Conservation (phyloP, 2,888 invertebrate genomes). For the Polietes domitor region DNA sequence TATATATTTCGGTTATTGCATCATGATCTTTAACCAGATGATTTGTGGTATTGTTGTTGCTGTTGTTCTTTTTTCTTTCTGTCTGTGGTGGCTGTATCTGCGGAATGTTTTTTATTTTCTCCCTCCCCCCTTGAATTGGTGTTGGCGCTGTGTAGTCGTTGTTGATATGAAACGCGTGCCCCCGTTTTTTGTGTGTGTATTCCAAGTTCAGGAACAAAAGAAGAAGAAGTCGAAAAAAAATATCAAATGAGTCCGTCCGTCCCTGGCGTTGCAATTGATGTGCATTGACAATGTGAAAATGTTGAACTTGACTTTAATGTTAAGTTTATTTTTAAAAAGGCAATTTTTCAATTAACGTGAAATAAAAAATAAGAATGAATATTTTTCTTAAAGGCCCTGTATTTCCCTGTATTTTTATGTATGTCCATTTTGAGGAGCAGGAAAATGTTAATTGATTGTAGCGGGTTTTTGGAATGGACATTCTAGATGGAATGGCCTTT, state of each 20-base stretch:
- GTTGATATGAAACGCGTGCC: slow-evolving; percentile 18
- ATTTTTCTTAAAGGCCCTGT: no score
- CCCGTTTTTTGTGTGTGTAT: neutral
- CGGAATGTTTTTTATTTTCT: neutral
- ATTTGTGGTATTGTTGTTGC: slow-evolving; percentile 26
- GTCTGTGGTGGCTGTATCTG: neutral
- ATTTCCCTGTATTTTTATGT: no score
- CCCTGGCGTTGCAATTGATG: neutral
- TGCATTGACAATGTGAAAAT: neutral
- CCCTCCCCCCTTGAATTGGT: neutral
- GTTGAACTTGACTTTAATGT: neutral
- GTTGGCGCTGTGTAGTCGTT: neutral
- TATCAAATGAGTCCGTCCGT: neutral
- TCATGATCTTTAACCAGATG: slow-evolving; percentile 61
- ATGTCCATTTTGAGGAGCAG: no score
- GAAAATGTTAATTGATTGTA: no score
- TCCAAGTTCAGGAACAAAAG: neutral
- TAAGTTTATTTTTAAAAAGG: no score
- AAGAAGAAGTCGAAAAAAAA: no score
- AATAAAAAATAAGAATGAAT: no score
- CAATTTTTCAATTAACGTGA: no score
- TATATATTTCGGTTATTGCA: slow-evolving; percentile 63
- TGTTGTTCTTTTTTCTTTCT: neutral
- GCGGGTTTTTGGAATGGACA: no score
- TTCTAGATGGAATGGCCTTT: no score